phyloP scores from a whole-genome alignment of 2,797 vertebrate species.

The Syndactyla subalaris region DNA sequence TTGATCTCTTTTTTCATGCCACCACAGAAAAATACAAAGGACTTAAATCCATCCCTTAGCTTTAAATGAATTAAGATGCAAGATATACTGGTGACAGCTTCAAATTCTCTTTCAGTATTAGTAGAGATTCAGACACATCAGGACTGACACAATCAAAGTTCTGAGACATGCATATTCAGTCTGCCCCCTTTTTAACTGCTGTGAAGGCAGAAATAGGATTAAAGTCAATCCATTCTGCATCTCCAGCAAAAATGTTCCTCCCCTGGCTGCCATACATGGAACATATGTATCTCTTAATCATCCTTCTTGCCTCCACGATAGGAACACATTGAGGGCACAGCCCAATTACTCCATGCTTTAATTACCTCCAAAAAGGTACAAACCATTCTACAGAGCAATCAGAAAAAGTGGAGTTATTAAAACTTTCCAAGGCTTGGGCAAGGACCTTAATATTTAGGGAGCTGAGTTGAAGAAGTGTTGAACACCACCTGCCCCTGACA shows the following conservation, averaged over 20 bases:
- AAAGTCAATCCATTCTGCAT: not conserved
- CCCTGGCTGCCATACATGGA: not conserved
- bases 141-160: not conserved
- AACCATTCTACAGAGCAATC: not conserved
- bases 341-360: not conserved
- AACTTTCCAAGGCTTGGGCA: not conserved
- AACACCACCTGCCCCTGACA: not conserved
- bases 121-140: not conserved
- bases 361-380: not conserved
- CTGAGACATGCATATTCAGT: not conserved
- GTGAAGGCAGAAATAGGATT: not conserved
- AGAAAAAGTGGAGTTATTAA: not conserved
- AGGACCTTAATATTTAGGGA: not conserved
- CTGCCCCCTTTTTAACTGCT: not conserved
- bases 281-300: not conserved
- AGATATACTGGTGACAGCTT: not conserved
- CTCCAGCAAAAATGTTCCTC: not conserved
- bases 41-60: not conserved
- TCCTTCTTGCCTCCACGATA: not conserved
- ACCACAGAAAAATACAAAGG: not conserved
- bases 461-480: not conserved
- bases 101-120: not conserved
- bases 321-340: not conserved
- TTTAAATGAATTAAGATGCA: not conserved
- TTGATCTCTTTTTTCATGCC: constrained; percentile 13